Conservation (phyloP, 2,113 vertebrate genomes). For the Macquaria australasica region DNA sequence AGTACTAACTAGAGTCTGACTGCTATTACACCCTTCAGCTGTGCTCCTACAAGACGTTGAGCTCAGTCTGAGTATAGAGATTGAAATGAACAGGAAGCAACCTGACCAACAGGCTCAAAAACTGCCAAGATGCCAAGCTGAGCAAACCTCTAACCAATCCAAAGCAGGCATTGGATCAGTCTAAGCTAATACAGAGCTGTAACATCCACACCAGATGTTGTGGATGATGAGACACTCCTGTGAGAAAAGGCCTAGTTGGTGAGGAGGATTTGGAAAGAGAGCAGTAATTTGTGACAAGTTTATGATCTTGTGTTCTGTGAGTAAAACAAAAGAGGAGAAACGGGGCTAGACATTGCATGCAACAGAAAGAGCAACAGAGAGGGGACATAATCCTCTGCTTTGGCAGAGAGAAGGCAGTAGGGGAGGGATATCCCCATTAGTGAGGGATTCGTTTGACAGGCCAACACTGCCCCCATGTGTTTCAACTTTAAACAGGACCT, state of each 20-base stretch:
- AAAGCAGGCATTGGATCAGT: slow-evolving; percentile 28
- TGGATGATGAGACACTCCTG: slow-evolving; percentile 46
- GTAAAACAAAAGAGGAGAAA: slow-evolving; percentile 42
- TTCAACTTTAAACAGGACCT: slow-evolving; percentile 22
- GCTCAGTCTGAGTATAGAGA: slow-evolving; percentile 3
- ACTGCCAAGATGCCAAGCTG: slow-evolving; percentile 51
- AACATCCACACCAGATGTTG: slow-evolving; percentile 41
- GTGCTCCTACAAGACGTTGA: background rate
- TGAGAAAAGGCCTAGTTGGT: background rate
- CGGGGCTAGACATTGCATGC: slow-evolving; percentile 3
- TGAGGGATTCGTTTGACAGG: slow-evolving; percentile 12
- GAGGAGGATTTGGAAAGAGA: slow-evolving; percentile 9
- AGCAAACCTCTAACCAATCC: slow-evolving; percentile 41
- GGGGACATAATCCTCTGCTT: slow-evolving; percentile 42
- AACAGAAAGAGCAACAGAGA: slow-evolving; percentile 31
- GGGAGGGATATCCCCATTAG: background rate
- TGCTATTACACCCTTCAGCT: slow-evolving; percentile 4
- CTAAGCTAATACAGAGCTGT: slow-evolving; percentile 23
- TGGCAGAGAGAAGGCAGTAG: slow-evolving; percentile 13
- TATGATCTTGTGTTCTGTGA: slow-evolving; percentile 31
- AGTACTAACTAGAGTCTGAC: background rate
- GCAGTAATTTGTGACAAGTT: slow-evolving; percentile 34
- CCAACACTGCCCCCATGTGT: slow-evolving; percentile 79
- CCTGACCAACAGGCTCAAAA: slow-evolving; percentile 35
- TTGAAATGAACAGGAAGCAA: slow-evolving; percentile 20